Evolutionary conservation across 2,888 invertebrate genomes (phyloP), one percentile per base, ranked within the genome.

Genomic region (Drymonia ruficornis): DNA sequence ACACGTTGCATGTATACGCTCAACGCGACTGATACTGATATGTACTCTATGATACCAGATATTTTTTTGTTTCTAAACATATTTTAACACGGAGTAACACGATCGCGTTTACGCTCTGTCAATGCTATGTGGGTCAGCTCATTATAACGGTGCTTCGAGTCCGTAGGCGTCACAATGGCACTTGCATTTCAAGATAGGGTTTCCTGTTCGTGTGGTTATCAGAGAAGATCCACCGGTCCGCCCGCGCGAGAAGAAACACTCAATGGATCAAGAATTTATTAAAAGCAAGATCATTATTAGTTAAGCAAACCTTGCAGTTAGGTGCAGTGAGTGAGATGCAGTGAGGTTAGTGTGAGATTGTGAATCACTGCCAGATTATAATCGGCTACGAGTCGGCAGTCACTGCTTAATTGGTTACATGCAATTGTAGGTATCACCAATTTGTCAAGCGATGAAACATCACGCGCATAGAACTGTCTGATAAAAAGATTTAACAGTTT

Each of bases 141-240:
- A 69, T 67, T 74, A 70, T 77, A 77, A 79, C 78, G 73, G 77
- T 69, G 43, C 29, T 18, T 7, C 23, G 23, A 6, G 18, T 5
- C 50, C 53, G 76, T 79, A 74, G 79, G 78, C 69, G 80, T 66
- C 65, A 74, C 77, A 78, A 76, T 74, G 61, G 61, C 70, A 70
- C 67, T 72, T 70, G 72, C 66, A 67, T 74, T 75, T 69, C 75
- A 67, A 69, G 70, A 65, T 67, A 60, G 42, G 63, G 59, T 67
- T 73, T 75, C 71, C 69, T 56, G 74, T 72, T 67, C 68, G 57
- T 63, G 59, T 57, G 34, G 15, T 11, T 47, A 47, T 47, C 47
- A 52, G 57, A 65, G 68, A 71, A 62, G 71, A 52, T 62, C 46
- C 49, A 49, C 63, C 59, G 56, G 70, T 68, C 68, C 70, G 69